Base-by-base conservation (phyloP, 2,797 vertebrate species). In the Emys orbicularis region DNA sequence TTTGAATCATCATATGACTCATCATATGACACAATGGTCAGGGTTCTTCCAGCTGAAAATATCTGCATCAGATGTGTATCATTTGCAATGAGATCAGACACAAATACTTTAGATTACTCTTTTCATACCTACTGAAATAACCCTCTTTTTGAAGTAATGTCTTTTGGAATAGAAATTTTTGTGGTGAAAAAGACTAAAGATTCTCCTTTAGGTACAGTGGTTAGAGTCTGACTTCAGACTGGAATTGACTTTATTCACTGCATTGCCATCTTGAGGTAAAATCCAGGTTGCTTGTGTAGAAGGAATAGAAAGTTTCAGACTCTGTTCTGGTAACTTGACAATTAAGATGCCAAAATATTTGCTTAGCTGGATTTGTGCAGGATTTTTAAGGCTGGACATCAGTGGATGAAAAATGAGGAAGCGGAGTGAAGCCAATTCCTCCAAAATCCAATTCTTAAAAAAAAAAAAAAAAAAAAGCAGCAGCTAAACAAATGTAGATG, bases 41-140 rank as follows among this genome's bases (percentile, higher is more conserved):
- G n/a, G 61, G 41, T 76, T 76, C 79, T 79, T 87, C 53, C 83
- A 57, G 53, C 61, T 44, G 25, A 76, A 76, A 76, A 25, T 52
- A 93, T 41, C 37, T 61, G 53, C 1, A 81, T 6, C 12, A 82
- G 2, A 4, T 76, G 5, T 81, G 65, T 77, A 49, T 47, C 44
- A 49, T 9, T 49, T n/a, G 25, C 21, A 31, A 76, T 5, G 88
- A 93, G 21, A 88, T 41, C 1, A 95, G 47, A 76, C 16, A 72
- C 23, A 47, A 27, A 77, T 49, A 49, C 27, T 49, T 47, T 15
- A 79, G 3, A 84, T 87, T 37, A 21, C 8, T 77, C 27, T 90
- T 90, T 88, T 52, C 85, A 72, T 44, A 80, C 13, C 56, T 79
- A 61, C 56, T 81, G 53, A 95, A 93, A 84, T 47, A 81, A 89